Conservation (phyloP, 1,140 invertebrate genomes). For the Acromyrmex heyeri region DNA sequence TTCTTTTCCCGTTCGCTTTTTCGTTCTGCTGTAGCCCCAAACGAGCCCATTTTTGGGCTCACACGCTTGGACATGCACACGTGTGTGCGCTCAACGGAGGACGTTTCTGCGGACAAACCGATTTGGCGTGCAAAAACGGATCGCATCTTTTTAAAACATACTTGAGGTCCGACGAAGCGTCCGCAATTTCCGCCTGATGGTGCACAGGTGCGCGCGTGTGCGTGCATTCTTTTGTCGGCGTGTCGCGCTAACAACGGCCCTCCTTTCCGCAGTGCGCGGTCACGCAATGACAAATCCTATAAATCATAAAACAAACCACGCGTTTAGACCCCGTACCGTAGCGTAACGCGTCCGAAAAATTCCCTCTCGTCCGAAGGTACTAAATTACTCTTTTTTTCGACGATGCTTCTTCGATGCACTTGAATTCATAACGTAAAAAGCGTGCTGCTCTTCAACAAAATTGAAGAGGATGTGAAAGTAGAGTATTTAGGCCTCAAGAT, state of each 20-base stretch:
- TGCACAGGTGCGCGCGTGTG: constrained; percentile 5
- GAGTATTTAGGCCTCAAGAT: neutral
- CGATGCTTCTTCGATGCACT: neutral
- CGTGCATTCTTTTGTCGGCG: constrained; percentile 17
- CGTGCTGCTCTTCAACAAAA: neutral
- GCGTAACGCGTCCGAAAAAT: constrained; percentile 31
- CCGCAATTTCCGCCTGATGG: constrained; percentile 62
- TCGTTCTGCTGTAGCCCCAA: constrained; percentile 47
- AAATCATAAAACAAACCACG: constrained; percentile 70
- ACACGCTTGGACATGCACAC: neutral
- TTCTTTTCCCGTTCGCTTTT: constrained; percentile 33
- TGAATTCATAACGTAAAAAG: constrained; percentile 1
- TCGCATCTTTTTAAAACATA: constrained; percentile 84
- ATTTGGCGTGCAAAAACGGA: constrained; percentile 80
- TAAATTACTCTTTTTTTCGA: constrained; percentile 13
- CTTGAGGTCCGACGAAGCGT: constrained; percentile 71
- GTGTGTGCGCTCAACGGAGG: constrained; percentile 38
- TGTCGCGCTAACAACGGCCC: constrained; percentile 49
- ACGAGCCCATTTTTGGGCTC: constrained; percentile 46
- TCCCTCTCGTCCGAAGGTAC: neutral
- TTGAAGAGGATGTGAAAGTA: neutral
- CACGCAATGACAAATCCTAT: constrained; percentile 66
- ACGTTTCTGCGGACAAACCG: constrained; percentile 69
- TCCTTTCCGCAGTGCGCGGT: constrained; percentile 10
- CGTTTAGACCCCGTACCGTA: constrained; percentile 45